Percentiles rank a stretch among this genome's conserved stretches.
Evolutionary conservation across 2,888 invertebrate species (phyloP).

Genomic region (Sarcophaga caerulescens): DNA sequence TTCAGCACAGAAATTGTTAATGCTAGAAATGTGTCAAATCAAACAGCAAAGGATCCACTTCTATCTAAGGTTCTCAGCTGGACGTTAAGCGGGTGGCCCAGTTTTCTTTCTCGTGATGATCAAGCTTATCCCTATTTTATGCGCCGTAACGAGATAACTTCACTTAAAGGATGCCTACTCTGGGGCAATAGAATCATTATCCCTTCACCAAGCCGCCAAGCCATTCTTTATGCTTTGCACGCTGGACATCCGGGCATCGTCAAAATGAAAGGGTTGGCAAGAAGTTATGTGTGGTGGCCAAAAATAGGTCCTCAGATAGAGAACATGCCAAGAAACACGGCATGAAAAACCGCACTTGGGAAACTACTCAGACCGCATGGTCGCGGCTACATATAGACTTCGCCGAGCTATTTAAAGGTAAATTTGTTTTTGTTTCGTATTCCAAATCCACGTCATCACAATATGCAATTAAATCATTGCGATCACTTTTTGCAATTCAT

Average conservation of each 20-base stretch:
- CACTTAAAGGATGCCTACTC: conserved; percentile 58
- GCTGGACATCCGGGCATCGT: not conserved
- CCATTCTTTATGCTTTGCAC: too few species aligned
- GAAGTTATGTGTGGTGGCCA: not conserved
- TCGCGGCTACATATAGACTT: too few species aligned
- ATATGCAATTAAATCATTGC: too few species aligned
- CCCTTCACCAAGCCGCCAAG: not conserved
- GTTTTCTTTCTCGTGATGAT: conserved; percentile 32
- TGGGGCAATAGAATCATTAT: conserved; percentile 62
- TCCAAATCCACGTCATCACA: too few species aligned
- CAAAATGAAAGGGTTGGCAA: conserved; percentile 13
- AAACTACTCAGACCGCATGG: too few species aligned
- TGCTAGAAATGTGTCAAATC: conserved; percentile 33
- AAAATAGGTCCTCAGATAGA: too few species aligned
- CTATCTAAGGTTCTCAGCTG: conserved; percentile 58
- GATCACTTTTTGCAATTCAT: too few species aligned
- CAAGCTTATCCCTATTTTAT: conserved; percentile 35
- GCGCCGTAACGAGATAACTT: conserved; percentile 10
- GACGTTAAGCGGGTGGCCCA: conserved; percentile 65
- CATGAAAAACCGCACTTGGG: too few species aligned
- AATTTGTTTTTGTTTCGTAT: too few species aligned
- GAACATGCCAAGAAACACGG: too few species aligned
- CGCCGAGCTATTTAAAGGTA: too few species aligned
- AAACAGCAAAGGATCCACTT: conserved; percentile 41
- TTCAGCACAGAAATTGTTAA: conserved; percentile 21